Evolutionary conservation across 2,888 invertebrate species (phyloP).

Genomic region (Philonicus albiceps): DNA sequence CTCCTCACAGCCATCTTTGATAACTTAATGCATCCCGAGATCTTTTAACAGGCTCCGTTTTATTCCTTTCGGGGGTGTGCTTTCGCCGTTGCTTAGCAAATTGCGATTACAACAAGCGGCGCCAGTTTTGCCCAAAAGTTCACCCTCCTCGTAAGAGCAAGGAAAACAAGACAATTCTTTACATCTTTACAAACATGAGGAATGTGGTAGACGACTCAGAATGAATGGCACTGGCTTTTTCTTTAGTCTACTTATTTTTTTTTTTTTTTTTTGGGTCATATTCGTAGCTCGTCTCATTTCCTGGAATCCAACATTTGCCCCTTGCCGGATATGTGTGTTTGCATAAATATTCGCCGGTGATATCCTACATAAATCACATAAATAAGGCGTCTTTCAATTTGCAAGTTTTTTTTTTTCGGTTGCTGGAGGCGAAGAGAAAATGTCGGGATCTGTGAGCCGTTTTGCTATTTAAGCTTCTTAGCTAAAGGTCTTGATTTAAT

Average conservation of each 20-base stretch:
- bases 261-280: not conserved
- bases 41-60: not conserved
- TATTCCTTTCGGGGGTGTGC: not conserved
- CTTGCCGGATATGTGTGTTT: not conserved
- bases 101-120: slow-evolving; percentile 10
- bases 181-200: not conserved
- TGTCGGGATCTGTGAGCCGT: not conserved
- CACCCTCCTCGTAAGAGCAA: not conserved
- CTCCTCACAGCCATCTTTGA: not conserved
- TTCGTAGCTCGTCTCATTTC: not conserved
- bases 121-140: slow-evolving; percentile 1
- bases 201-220: not conserved
- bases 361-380: not conserved
- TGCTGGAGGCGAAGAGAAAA: not conserved
- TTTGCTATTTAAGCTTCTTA: not conserved
- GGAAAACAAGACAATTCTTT: not conserved
- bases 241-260: not conserved
- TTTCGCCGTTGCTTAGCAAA: not conserved
- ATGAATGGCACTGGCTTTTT: not conserved
- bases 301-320: not conserved
- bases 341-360: not conserved
- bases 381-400: not conserved
- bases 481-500: not conserved
- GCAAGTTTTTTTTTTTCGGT: not conserved
- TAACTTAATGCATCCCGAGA: not conserved